Base-by-base conservation (phyloP, 2,113 vertebrate genomes). In the Gambusia affinis region DNA sequence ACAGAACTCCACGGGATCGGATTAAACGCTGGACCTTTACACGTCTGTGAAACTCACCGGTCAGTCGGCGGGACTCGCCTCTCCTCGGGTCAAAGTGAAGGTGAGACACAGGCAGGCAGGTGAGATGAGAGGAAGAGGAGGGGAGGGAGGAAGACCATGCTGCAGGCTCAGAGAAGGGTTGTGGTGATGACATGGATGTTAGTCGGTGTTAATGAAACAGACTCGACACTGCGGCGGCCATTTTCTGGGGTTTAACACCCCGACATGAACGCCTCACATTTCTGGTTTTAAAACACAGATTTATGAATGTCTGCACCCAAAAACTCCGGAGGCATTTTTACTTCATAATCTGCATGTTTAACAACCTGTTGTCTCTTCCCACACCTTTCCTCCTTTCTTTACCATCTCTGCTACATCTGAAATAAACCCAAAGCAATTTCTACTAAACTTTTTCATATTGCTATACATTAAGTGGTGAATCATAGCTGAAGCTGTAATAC, bases 191-290 rank as follows among this genome's bases (percentile, higher is more conserved):
- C 47, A 73, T 80, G 83, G 79, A 77, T 80, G 86, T 90, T 90
- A 91, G 87, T 90, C 76, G 37, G 73, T 79, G 91, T 91, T 89
- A 91, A 92, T 89, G 89, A 88, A 67, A 81, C 73, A 82, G 54
- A 80, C 73, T 60, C n/a, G 24, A 86, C 75, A 67, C 3, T 19
- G 72, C 31, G 80, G 78, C 63, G 44, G 22, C 22, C 33, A 3
- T 15, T 63, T 42, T 28, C 4, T 30, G 29, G 8, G 8, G 30
- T 44, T 19, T 47, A 22, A 68, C 42, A 64, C 39, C 37, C 39
- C 1, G 27, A 10, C 61, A 28, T 69, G 6, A 47, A 68, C 24
- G 74, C 39, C 35, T 12, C 29, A 27, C 17, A 42, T 65, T 12
- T 15, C 22, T 14, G 14, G 11, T 11, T 64, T 65, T 65, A 51